Evolutionary conservation across 1,140 invertebrate species (phyloP), one percentile per base, ranked within the genome.

Genomic region (Ceratosolen solmsi): DNA sequence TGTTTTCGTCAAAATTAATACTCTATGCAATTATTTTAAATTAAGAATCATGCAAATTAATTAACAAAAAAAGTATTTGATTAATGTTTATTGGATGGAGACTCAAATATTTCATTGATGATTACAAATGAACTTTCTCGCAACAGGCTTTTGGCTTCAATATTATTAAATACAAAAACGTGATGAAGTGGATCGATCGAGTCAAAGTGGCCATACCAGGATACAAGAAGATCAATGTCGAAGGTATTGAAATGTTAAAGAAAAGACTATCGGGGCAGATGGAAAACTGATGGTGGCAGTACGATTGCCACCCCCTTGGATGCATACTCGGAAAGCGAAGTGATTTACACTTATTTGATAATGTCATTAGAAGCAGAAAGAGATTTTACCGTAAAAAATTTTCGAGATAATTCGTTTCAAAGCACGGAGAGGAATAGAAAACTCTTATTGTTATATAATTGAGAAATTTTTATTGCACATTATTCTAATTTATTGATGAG

Each of bases 171-270:
- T 96, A 94, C 88, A 89, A 92, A 22, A 96, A 96, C 83, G 92
- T 97, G 68, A 88, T 85, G 63, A 93, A 92, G 82, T 97, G 96
- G 96, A 93, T 94, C 84, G 93, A 94, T 54, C 94, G 93, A 73
- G 93, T 94, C 58, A 96, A 95, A 89, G 90, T 90, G 51, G 93
- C 93, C 7, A 93, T 94, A 15, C 94, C 95, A 4, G 95, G 94
- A 38, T 96, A 96, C 89, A 92, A 93, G 82, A 95, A 95, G 86
- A 93, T 94, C 60, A 96, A 97, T 87, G 94, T 87, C 8, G 92
- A 92, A 49, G 92, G 92, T 30, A 73, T 91, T 17, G 86, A 92
- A 46, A 58, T 84, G 25, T 74, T 89, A 1, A 90, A 87, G 75
- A 87, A 86, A 65, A 49, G 84, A 36, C 27, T 87, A 0, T 75